Conservation (phyloP, 2,797 vertebrate species). For the Petrocephalus sullivani region DNA sequence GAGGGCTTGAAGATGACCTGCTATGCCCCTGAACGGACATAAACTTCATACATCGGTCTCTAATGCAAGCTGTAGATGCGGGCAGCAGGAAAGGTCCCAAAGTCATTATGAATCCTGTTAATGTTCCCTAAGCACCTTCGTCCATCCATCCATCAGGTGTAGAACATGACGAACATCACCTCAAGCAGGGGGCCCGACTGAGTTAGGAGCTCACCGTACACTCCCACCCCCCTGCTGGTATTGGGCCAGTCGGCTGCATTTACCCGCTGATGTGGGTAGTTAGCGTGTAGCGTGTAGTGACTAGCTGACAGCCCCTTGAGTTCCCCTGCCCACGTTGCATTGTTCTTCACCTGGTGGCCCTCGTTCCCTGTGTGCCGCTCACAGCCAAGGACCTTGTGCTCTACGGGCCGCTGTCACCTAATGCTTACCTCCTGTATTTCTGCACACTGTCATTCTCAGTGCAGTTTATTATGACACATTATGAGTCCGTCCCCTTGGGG, state of each 20-base stretch:
- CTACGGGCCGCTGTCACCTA: not conserved
- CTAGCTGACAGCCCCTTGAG: not conserved
- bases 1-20: not conserved
- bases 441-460: not conserved
- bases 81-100: not conserved
- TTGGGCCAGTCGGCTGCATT: not conserved
- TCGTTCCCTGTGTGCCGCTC: not conserved
- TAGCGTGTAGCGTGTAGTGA: not conserved
- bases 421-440: not conserved
- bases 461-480: not conserved
- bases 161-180: not conserved
- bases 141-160: not conserved
- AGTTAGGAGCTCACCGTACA: not conserved
- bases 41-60: not conserved
- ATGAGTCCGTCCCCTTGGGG: not conserved
- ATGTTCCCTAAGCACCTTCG: not conserved
- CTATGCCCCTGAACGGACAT: not conserved
- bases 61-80: not conserved
- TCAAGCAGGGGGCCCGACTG: not conserved
- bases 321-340: too few species aligned
- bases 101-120: not conserved
- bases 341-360: not conserved
- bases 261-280: not conserved
- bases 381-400: not conserved
- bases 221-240: not conserved